phyloP scores from a whole-genome alignment of 1,140 invertebrate genomes.

The Chironomus tepperi region DNA sequence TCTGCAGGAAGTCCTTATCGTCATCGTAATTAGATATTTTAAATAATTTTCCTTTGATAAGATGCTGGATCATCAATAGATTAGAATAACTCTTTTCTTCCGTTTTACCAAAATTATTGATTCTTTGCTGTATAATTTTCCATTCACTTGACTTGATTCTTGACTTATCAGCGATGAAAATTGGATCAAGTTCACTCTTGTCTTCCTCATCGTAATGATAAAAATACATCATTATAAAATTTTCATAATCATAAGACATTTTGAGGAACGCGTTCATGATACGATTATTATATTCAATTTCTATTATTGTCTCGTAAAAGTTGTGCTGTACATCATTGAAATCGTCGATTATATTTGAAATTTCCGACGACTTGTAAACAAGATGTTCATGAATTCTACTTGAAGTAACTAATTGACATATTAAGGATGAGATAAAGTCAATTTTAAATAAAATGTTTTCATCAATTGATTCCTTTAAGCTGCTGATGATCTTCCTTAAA shows the following conservation, averaged over 20 bases:
- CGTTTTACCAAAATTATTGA: neutral
- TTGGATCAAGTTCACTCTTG: neutral
- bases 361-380: neutral
- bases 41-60: neutral
- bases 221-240: neutral
- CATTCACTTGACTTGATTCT: slow-evolving; percentile 15
- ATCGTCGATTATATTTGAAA: neutral
- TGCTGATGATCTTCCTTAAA: neutral
- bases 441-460: slow-evolving; percentile 8
- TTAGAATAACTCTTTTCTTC: slow-evolving; percentile 4
- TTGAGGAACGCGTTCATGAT: neutral
- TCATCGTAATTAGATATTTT: neutral
- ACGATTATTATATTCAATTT: slow-evolving; percentile 8
- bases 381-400: slow-evolving; percentile 9
- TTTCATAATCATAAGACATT: neutral
- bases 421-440: neutral
- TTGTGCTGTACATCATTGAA: neutral
- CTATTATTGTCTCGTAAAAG: neutral
- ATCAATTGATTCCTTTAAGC: neutral
- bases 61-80: neutral
- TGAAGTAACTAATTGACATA: neutral
- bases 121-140: slow-evolving; percentile 15
- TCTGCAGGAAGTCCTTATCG: neutral
- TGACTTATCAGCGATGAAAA: neutral
- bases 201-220: neutral